These are phyloP conservation scores for Plodia interpunctella DNA, from an alignment of 1,140 invertebrate species.

Conservation along the genomic window DNA sequence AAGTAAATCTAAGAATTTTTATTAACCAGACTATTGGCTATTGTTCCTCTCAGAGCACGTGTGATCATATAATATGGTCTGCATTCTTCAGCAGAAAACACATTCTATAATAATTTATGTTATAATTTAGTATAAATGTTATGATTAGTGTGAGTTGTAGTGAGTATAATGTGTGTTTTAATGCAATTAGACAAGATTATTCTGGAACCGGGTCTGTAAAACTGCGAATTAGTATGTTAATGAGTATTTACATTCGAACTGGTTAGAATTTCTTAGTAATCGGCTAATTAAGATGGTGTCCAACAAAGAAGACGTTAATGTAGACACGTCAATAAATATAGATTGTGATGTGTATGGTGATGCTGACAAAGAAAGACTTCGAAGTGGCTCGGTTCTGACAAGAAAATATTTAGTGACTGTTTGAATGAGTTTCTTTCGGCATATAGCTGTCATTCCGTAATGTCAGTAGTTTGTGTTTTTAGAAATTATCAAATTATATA, in stretches of 20 bases:
- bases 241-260: background rate
- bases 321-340: background rate
- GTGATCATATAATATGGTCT: too few species aligned
- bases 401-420: too few species aligned
- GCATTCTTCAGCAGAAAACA: background rate
- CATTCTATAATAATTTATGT: background rate
- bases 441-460: too few species aligned
- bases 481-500: too few species aligned
- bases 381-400: too few species aligned
- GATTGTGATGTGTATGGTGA: too few species aligned
- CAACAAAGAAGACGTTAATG: background rate
- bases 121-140: background rate
- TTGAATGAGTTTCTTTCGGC: too few species aligned
- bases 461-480: too few species aligned
- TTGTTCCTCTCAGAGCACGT: too few species aligned
- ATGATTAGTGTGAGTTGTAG: background rate
- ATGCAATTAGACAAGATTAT: background rate
- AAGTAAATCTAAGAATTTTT: too few species aligned
- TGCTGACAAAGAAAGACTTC: too few species aligned
- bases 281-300: background rate
- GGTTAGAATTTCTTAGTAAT: background rate
- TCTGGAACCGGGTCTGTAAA: background rate
- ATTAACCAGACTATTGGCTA: too few species aligned
- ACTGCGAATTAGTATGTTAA: background rate
- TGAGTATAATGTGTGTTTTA: background rate